A percentile compares a stretch with the other conserved stretches of the same genome.
Evolutionary conservation across 2,113 vertebrate species (phyloP).

Genomic region (Lasiurus cinereus): DNA sequence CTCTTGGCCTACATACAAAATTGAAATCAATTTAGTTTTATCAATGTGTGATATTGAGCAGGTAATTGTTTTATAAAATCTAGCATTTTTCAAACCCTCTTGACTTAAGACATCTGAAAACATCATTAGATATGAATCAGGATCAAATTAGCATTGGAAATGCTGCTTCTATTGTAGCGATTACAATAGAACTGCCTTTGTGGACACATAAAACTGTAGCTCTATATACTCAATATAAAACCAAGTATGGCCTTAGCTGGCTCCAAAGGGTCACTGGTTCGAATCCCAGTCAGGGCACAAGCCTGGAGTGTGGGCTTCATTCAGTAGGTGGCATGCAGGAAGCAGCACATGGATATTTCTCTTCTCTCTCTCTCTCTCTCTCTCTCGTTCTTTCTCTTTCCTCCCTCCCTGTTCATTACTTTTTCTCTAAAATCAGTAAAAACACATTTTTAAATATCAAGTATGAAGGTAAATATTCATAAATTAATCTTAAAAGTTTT

Average conservation of each 20-base stretch:
- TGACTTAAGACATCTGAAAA: neutral
- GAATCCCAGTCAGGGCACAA: too few relatives aligned
- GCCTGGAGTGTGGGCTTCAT: too few relatives aligned
- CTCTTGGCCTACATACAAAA: conserved; percentile 73
- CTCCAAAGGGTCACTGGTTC: too few relatives aligned
- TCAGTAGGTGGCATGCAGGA: too few relatives aligned
- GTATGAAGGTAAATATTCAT: neutral
- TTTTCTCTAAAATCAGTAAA: too few relatives aligned
- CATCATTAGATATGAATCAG: neutral
- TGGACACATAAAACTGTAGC: neutral
- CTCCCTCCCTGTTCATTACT: too few relatives aligned
- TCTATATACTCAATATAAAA: neutral
- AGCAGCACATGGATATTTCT: too few relatives aligned
- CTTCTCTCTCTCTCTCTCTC: too few relatives aligned
- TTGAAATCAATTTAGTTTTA: conserved; percentile 64
- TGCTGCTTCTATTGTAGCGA: neutral
- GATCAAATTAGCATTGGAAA: conserved; percentile 14
- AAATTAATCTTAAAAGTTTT: neutral
- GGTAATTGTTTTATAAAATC: conserved; percentile 7
- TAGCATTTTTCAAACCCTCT: conserved; percentile 38
- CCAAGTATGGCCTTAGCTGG: neutral
- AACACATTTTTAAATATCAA: neutral
- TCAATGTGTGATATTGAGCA: neutral
- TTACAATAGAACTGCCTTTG: neutral
- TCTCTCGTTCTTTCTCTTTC: too few relatives aligned